These are phyloP conservation scores for Ochlodes sylvanus DNA, from an alignment of 2,888 invertebrate genomes.

Conservation along the genomic window DNA sequence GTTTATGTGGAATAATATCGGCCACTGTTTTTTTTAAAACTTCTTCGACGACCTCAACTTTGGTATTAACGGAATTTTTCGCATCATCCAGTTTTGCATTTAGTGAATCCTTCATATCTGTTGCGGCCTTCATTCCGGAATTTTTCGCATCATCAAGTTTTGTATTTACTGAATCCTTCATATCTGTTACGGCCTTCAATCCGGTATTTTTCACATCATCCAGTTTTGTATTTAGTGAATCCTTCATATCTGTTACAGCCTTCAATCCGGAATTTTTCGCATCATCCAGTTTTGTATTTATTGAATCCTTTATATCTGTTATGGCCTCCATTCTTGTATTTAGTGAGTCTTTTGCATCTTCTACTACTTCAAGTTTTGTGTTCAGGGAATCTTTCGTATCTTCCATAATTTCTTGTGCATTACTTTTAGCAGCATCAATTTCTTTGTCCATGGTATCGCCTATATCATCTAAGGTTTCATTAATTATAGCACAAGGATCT, in stretches of 20 bases:
- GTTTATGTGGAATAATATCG: conserved; percentile 57
- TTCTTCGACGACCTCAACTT: conserved; percentile 68
- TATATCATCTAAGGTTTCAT: conserved; percentile 42
- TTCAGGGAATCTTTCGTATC: conserved; percentile 55
- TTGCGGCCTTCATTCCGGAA: not conserved
- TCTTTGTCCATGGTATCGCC: conserved; percentile 40
- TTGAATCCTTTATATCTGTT: not conserved
- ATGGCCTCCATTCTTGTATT: not conserved
- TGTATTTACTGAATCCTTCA: not conserved
- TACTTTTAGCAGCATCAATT: conserved; percentile 47
- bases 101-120: conserved; percentile 1
- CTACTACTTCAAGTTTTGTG: not conserved
- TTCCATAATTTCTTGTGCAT: conserved; percentile 53
- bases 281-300: not conserved
- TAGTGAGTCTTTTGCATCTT: not conserved
- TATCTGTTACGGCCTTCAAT: no score
- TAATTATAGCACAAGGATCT: conserved; percentile 51
- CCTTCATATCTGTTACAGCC: not conserved
- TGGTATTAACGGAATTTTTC: conserved; percentile 45
- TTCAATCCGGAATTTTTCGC: conserved; percentile 31
- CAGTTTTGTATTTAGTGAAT: conserved; percentile 1
- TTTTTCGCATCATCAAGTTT: not conserved
- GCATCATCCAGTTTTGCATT: not conserved
- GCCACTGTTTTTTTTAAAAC: conserved; percentile 67
- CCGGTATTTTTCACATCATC: conserved; percentile 29